Conservation (phyloP, 2,113 vertebrate species). For the Pachyramphus minor region DNA sequence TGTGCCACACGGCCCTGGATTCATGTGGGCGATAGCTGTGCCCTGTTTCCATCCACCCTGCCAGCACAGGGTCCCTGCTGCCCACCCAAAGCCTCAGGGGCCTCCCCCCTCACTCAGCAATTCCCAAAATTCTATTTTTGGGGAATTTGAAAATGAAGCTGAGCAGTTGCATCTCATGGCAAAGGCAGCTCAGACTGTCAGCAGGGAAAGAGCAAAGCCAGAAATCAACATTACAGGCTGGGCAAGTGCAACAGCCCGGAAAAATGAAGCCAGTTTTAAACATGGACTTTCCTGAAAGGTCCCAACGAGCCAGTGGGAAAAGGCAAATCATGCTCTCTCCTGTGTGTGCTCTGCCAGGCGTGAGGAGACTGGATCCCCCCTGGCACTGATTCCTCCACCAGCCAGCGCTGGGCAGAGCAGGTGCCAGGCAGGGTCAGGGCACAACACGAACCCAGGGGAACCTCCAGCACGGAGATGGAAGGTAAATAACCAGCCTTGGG, state of each 20-base stretch:
- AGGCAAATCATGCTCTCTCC: neutral
- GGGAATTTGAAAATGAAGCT: neutral
- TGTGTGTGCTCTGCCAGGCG: neutral
- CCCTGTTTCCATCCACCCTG: neutral
- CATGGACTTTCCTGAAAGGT: neutral
- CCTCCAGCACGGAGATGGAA: neutral
- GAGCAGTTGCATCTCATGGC: neutral
- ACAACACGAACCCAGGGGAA: rapidly evolving
- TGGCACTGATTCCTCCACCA: neutral
- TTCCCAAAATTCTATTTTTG: neutral
- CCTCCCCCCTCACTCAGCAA: neutral
- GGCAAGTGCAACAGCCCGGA: neutral
- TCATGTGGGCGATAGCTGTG: neutral
- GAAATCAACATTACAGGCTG: neutral
- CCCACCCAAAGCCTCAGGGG: neutral
- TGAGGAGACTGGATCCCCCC: neutral
- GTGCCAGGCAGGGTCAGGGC: rapidly evolving
- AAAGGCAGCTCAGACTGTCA: neutral
- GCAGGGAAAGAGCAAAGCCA: neutral
- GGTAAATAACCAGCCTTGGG: neutral
- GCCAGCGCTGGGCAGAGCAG: neutral
- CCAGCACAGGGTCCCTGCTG: rapidly evolving
- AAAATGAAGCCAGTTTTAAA: neutral
- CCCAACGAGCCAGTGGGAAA: neutral
- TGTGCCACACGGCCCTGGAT: neutral